Conservation (phyloP, 2,888 invertebrate species). For the Oithona nana region DNA sequence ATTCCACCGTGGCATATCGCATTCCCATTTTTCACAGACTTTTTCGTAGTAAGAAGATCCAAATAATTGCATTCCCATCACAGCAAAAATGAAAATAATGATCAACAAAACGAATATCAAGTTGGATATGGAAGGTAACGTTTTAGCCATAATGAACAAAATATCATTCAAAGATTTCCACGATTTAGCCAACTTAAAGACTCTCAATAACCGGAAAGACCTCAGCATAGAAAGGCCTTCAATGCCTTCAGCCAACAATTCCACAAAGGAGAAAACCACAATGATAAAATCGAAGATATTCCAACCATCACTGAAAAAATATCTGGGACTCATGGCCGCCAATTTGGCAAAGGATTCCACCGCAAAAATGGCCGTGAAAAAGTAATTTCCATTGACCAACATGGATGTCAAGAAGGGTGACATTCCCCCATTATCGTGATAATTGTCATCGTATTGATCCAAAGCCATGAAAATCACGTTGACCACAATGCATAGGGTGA, state of each 20-base stretch:
- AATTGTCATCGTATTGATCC: conserved; percentile 25
- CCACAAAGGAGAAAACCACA: conserved; percentile 80
- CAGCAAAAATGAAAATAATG: conserved; percentile 31
- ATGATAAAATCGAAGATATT: conserved; percentile 97
- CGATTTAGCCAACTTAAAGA: conserved; percentile 31
- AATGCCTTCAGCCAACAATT: conserved; percentile 78
- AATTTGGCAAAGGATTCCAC: conserved; percentile 85
- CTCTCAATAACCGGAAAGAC: conserved; percentile 85
- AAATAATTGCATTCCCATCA: conserved; percentile 54
- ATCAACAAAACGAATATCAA: conserved; percentile 29
- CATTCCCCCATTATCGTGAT: conserved; percentile 48
- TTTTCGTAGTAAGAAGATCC: conserved; percentile 78
- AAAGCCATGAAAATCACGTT: conserved; percentile 30
- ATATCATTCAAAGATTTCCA: conserved; percentile 30
- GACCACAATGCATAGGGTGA: conserved; percentile 28
- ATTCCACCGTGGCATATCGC: conserved; percentile 30
- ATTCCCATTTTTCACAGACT: conserved; percentile 25
- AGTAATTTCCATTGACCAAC: conserved; percentile 37
- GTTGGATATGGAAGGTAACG: conserved; percentile 29
- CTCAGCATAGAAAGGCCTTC: conserved; percentile 90
- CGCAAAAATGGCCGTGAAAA: conserved; percentile 91
- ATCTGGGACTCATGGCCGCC: conserved; percentile 89
- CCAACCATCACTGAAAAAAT: conserved; percentile 80
- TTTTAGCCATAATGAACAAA: conserved; percentile 29
- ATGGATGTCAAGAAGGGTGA: not conserved